A percentile compares a stretch with the other conserved stretches of the same genome.
Conservation (phyloP, 1,140 invertebrate genomes). For the Lepidurus packardi region DNA sequence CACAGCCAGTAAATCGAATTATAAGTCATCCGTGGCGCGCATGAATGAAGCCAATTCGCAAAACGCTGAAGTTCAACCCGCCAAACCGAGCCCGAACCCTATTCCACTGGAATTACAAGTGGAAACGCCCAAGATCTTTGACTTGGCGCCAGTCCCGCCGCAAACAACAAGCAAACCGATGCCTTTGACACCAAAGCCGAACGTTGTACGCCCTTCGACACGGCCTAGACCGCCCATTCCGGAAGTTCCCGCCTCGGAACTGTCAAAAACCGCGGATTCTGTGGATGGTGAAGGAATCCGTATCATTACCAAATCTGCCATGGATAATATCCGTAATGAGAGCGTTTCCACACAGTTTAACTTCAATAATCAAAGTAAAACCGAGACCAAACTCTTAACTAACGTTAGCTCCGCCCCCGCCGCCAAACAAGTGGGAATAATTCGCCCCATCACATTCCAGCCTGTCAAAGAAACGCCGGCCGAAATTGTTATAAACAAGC, state of each 20-base stretch:
- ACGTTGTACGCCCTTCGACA: slow-evolving; percentile 24
- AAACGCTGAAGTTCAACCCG: background rate
- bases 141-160: slow-evolving; percentile 1
- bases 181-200: slow-evolving; percentile 26
- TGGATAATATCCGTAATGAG: slow-evolving; percentile 62
- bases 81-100: slow-evolving; percentile 1
- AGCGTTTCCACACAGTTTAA: slow-evolving; percentile 56
- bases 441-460: slow-evolving; percentile 50
- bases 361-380: slow-evolving; percentile 44
- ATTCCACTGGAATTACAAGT: background rate
- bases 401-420: slow-evolving; percentile 42
- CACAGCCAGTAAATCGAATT: background rate
- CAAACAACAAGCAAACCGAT: slow-evolving; percentile 25
- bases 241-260: background rate
- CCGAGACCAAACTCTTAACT: slow-evolving; percentile 42
- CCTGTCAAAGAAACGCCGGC: slow-evolving; percentile 40
- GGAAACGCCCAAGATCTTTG: slow-evolving; percentile 23
- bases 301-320: slow-evolving; percentile 52
- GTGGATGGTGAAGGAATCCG: slow-evolving; percentile 41
- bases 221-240: background rate
- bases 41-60: slow-evolving; percentile 29
- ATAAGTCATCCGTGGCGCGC: slow-evolving; percentile 32
- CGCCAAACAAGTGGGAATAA: slow-evolving; percentile 55
- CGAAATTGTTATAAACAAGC: background rate
- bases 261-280: background rate